Evolutionary conservation across 2,797 vertebrate genomes (phyloP).

Genomic region (Hypotaenidia philippensis): DNA sequence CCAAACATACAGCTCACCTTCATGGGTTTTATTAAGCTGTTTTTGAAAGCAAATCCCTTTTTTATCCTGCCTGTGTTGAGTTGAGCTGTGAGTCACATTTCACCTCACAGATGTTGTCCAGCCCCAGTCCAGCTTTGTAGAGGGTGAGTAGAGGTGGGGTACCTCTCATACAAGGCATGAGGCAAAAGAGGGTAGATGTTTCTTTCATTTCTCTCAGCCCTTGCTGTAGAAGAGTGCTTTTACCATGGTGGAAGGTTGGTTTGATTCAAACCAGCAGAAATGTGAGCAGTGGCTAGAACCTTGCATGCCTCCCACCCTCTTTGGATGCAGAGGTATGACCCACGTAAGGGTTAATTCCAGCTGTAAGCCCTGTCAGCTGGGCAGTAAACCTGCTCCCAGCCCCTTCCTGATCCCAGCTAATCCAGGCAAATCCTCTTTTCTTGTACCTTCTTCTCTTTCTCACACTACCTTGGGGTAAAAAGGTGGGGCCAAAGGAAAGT

Average conservation of each 20-base stretch:
- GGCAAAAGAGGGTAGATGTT: neutral
- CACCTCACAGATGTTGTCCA: neutral
- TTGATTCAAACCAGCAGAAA: neutral
- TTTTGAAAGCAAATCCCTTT: neutral
- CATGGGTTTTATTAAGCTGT: neutral
- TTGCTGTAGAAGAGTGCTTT: neutral
- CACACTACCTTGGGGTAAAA: neutral
- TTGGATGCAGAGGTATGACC: fast-evolving
- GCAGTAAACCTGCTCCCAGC: slow-evolving; percentile 2
- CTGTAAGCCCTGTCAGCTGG: neutral
- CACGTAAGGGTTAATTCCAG: neutral
- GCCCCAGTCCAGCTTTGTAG: neutral
- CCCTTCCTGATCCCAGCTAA: slow-evolving; percentile 13
- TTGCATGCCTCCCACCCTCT: neutral
- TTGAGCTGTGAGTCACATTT: neutral
- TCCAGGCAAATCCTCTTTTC: slow-evolving; percentile 53
- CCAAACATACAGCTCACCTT: neutral
- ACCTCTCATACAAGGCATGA: neutral
- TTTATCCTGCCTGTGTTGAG: neutral
- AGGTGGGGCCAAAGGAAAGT: neutral
- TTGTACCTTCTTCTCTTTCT: neutral
- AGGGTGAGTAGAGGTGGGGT: neutral
- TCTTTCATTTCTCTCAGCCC: neutral
- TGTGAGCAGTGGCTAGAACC: neutral
- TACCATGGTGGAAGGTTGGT: neutral